phyloP scores from a whole-genome alignment of 2,888 invertebrate species.

The Penaeus monodon region DNA sequence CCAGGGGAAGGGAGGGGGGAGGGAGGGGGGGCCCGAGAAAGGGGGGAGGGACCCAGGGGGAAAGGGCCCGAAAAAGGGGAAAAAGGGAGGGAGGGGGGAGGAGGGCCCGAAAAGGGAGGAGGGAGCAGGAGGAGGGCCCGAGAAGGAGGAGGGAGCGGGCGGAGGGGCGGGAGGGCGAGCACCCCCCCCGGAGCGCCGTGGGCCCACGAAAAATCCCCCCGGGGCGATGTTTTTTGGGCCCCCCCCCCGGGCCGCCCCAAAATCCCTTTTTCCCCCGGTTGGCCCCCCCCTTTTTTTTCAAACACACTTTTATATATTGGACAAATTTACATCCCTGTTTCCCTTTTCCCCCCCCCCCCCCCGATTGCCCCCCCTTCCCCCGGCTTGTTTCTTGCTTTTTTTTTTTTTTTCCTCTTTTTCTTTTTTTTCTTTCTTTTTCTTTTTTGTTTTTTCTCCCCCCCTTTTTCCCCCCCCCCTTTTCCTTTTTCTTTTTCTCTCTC shows the following conservation, averaged over 20 bases:
- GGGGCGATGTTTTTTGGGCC: slow-evolving; percentile 15
- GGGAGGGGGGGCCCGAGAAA: too few species aligned
- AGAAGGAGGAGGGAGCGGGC: neutral
- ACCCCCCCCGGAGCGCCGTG: neutral
- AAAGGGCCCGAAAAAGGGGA: too few species aligned
- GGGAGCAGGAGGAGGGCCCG: neutral
- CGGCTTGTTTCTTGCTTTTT: neutral
- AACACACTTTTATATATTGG: slow-evolving; percentile 27
- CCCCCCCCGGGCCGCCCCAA: slow-evolving; percentile 11
- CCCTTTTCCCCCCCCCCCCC: neutral
- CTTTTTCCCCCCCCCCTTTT: too few species aligned
- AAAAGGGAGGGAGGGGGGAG: too few species aligned
- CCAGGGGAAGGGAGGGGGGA: too few species aligned
- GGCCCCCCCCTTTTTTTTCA: too few species aligned
- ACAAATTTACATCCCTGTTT: slow-evolving; percentile 22
- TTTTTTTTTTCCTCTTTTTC: neutral
- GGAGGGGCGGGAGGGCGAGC: neutral
- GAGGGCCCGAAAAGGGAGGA: neutral
- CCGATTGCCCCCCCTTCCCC: neutral
- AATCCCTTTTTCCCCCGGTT: too few species aligned
- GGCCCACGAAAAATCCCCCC: slow-evolving; percentile 7
- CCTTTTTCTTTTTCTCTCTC: too few species aligned
- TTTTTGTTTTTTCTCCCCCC: neutral
- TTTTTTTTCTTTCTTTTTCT: neutral
- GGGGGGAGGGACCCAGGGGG: too few species aligned